Evolutionary conservation across 2,888 invertebrate species (phyloP).

Genomic region (Drosophila niveifrons): DNA sequence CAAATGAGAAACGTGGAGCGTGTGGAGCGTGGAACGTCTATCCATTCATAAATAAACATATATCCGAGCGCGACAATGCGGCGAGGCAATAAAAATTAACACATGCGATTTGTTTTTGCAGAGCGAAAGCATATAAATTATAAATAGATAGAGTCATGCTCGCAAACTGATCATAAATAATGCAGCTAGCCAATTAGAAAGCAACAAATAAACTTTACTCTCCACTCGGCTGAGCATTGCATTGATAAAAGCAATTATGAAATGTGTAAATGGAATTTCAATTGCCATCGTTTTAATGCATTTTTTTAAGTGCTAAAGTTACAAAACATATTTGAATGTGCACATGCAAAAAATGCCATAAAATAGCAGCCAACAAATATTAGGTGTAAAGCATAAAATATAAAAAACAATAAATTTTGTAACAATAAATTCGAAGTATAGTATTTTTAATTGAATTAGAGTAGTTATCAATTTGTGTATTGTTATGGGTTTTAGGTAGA

Average conservation of each 20-base stretch:
- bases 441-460: neutral
- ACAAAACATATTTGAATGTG: slow-evolving; percentile 30
- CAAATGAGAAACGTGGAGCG: slow-evolving; percentile 15
- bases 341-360: neutral
- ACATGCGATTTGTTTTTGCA: slow-evolving; percentile 40
- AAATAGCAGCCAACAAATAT: slow-evolving; percentile 6
- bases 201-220: slow-evolving; percentile 40
- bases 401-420: neutral
- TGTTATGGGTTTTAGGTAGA: neutral
- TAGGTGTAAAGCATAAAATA: neutral
- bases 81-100: slow-evolving; percentile 62
- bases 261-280: slow-evolving; percentile 56
- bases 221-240: slow-evolving; percentile 20
- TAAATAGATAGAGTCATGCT: slow-evolving; percentile 48
- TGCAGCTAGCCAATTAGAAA: slow-evolving; percentile 63
- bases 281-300: slow-evolving; percentile 34
- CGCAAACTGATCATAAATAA: slow-evolving; percentile 57
- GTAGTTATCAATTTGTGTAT: slow-evolving; percentile 4
- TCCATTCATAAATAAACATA: slow-evolving; percentile 61
- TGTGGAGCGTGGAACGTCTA: slow-evolving; percentile 18
- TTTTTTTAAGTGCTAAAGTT: slow-evolving; percentile 38
- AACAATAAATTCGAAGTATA: slow-evolving; percentile 8
- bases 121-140: slow-evolving; percentile 50
- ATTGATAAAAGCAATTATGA: slow-evolving; percentile 58
- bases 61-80: slow-evolving; percentile 46